phyloP scores from a whole-genome alignment of 2,113 vertebrate genomes.

The Lophochroa leadbeateri region DNA sequence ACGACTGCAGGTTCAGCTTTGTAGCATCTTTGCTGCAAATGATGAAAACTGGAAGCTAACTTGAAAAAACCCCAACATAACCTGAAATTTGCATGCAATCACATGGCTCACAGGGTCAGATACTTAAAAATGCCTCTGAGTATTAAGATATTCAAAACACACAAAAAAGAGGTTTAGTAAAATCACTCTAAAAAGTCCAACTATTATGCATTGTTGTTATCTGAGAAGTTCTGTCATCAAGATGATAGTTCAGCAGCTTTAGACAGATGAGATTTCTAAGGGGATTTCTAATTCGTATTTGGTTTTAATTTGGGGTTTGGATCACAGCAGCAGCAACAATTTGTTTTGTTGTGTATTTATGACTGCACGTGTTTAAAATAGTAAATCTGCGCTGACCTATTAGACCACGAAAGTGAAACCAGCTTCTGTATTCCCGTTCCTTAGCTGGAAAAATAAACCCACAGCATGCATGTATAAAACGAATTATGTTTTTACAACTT shows the following conservation, averaged over 20 bases:
- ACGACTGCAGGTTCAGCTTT: neutral
- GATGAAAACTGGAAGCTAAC: neutral
- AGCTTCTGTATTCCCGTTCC: conserved; percentile 55
- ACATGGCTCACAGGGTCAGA: neutral
- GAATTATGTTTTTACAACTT: conserved; percentile 50
- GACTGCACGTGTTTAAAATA: conserved; percentile 53
- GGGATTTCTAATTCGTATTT: conserved; percentile 49
- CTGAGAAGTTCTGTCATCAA: conserved; percentile 30
- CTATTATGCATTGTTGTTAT: neutral
- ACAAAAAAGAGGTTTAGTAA: neutral
- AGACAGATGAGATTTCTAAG: conserved; percentile 23
- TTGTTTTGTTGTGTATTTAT: conserved; percentile 57
- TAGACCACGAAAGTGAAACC: conserved; percentile 54
- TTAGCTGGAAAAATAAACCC: conserved; percentile 46
- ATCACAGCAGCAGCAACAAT: conserved; percentile 43
- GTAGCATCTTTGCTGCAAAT: neutral
- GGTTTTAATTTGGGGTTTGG: conserved; percentile 65
- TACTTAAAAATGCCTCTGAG: neutral
- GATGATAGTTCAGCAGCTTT: conserved; percentile 33
- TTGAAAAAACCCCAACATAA: neutral
- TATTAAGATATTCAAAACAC: neutral
- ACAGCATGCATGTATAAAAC: conserved; percentile 36
- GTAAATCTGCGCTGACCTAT: conserved; percentile 56
- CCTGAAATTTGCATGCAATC: neutral
- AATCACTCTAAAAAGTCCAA: neutral